These are phyloP conservation scores for Megalurothrips usitatus DNA, from an alignment of 2,888 invertebrate genomes.

Conservation along the genomic window DNA sequence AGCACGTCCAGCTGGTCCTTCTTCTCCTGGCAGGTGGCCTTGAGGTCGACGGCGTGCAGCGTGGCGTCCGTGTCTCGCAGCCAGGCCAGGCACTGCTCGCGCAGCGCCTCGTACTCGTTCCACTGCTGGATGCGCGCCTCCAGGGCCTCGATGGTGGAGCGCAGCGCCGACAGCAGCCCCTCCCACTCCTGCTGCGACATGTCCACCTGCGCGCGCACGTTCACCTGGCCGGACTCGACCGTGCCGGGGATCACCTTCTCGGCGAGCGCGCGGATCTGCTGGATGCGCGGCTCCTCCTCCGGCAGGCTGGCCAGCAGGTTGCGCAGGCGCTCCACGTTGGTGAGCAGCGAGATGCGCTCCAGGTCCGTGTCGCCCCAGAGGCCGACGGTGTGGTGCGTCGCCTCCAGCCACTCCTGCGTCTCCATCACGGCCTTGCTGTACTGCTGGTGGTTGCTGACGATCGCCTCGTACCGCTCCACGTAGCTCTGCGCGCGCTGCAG, in stretches of 20 bases:
- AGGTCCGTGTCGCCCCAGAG: constrained; percentile 79
- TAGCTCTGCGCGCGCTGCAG: constrained; percentile 64
- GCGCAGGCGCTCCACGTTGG: constrained; percentile 76
- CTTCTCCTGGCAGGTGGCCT: constrained; percentile 76
- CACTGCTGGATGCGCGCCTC: constrained; percentile 83
- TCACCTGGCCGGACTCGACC: constrained; percentile 72
- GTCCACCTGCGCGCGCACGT: constrained; percentile 82
- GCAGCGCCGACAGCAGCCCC: constrained; percentile 67
- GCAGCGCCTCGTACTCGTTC: constrained; percentile 83
- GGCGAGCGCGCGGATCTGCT: constrained; percentile 74
- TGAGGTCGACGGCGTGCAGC: constrained; percentile 81
- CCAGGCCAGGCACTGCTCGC: constrained; percentile 82
- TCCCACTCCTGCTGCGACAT: constrained; percentile 89
- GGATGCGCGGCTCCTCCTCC: constrained; percentile 80
- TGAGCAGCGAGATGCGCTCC: constrained; percentile 77
- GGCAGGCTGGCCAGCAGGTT: constrained; percentile 72
- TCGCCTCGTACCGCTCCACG: constrained; percentile 79
- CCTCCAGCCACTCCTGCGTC: constrained; percentile 80
- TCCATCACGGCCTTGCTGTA: constrained; percentile 83
- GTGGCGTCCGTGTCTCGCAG: constrained; percentile 81
- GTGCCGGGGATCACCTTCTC: constrained; percentile 88
- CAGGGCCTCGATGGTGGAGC: constrained; percentile 69
- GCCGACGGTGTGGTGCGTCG: constrained; percentile 73
- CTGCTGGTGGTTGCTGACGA: constrained; percentile 83
- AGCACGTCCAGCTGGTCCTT: constrained; percentile 76